Evolutionary conservation across 2,888 invertebrate species (phyloP), one percentile per base, ranked within the genome.

Genomic region (Sabellastarte sp.): DNA sequence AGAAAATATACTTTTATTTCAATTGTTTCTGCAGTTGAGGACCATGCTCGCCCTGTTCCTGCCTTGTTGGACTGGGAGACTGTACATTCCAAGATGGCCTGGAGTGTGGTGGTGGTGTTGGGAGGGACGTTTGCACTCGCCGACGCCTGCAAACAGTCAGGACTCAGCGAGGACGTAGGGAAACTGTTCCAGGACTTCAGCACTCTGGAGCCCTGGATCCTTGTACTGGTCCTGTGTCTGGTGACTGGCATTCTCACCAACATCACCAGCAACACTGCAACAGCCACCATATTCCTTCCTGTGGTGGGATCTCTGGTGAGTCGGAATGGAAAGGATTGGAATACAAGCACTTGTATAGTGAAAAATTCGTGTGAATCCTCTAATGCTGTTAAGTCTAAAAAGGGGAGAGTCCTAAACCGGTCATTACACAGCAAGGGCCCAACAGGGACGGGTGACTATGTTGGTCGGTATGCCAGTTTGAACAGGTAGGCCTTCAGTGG

Each of bases 111-210:
- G 31, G 89, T 95, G 76, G 87, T 95, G 59, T 87, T 95, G 60
- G 89, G 94, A 56, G 95, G 95, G 32, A 95, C 95, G 0, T 95
- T 95, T 83, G 94, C 95, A 0, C 87, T 95, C 65, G 94, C 95
- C 0, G 91, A 91, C 68, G 95, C 92, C 66, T 91, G 92, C 74
- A 89, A 90, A 74, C 67, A 65, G 28, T 80, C 80, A 3, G 80
- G 80, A 3, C 64, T 81, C 31, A 79, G 80, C 0, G 65, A 55
- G 15, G 76, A 74, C 72, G 66, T 82, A n/a, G 79, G 81, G 0
- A 65, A 70, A 3, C 66, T 74, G 61, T 69, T 82, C 50, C 59
- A 61, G 2, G 73, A 73, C 10, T 70, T 81, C 28, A 67, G 68
- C 15, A 65, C 65, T 60, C 59, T 81, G n/a, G 69, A 77, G 2